phyloP scores from a whole-genome alignment of 2,888 invertebrate species.

The Drosophila mayaguana region DNA sequence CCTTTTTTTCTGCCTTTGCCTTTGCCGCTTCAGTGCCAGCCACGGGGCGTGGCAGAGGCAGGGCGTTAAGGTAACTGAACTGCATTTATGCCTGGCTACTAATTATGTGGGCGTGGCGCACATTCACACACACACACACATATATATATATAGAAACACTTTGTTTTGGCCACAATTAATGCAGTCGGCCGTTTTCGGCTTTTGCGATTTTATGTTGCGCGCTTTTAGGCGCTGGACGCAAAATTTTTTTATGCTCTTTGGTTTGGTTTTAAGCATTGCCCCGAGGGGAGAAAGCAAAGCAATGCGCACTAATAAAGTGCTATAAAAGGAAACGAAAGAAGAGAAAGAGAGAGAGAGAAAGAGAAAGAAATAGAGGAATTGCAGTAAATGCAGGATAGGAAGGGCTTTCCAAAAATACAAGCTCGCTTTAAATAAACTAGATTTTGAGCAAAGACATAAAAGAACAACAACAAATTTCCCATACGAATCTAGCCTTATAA shows the following conservation, averaged over 20 bases:
- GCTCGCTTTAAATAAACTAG: too few relatives aligned
- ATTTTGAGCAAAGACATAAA: too few relatives aligned
- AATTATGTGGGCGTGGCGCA: slow-evolving; percentile 42
- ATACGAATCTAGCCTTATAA: too few relatives aligned
- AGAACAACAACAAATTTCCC: too few relatives aligned
- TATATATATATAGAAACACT: neutral
- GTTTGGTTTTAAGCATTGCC: slow-evolving; percentile 26
- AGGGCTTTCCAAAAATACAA: neutral
- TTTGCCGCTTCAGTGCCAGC: slow-evolving; percentile 64
- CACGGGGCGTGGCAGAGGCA: neutral
- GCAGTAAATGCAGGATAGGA: neutral
- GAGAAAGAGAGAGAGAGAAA: neutral
- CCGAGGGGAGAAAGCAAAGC: neutral
- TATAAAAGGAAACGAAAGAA: neutral
- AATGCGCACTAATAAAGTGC: slow-evolving; percentile 5
- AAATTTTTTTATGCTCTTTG: neutral
- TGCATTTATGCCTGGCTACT: slow-evolving; percentile 39
- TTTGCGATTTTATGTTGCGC: slow-evolving; percentile 21
- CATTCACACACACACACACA: neutral
- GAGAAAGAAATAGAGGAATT: neutral
- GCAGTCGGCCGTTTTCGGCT: slow-evolving; percentile 1
- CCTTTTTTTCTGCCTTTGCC: neutral
- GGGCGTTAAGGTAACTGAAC: slow-evolving; percentile 57
- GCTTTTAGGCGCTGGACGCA: slow-evolving; percentile 14
- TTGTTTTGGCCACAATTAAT: slow-evolving; percentile 24